Evolutionary conservation across 2,888 invertebrate species (phyloP), one percentile per base, ranked within the genome.

Genomic region (Teleogryllus oceanicus): DNA sequence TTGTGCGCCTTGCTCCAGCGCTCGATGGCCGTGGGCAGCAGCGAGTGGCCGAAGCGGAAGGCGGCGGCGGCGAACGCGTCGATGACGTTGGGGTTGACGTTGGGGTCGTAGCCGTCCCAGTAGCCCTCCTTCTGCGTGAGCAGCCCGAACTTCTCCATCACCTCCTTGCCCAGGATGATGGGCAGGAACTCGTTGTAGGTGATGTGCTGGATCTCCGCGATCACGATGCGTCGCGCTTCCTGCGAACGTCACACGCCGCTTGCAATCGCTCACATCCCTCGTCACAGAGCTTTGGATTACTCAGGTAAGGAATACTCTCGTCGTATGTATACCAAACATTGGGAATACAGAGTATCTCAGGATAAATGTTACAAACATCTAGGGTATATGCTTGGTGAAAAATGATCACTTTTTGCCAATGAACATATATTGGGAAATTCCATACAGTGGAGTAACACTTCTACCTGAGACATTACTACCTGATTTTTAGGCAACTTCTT

Each of bases 1-100:
- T 96, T 96, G 86, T 97, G 96, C 49, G 95, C 96, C 88, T 96
- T 97, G 80, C 96, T 96, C 96, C 96, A 97, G 85, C 96, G 91
- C 87, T 97, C 96, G 8, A 96, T 94, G 49, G 95, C 95, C 2
- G 96, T 96, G 13, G 96, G 96, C 82, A 97, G 87, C 21, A 97
- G 88, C 0, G 96, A 96, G 86, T 97, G 97, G 0, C 96, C 97
- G 84, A 97, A 96, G 84, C 97, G 91, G 88, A 96, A 97, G 16
- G 96, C 96, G 76, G 96, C 96, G 18, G 96, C 92, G n/a, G 96
- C 94, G 86, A 97, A 96, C 4, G 95, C 94, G 82, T 94, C 96
- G 83, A 96, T 92, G 49, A 96, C 94, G 83, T 94, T 94, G 0
- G 96, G 96, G 87, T 97, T 96, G 0, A 96, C 93, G 82, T 91